A percentile compares a stretch with the other conserved stretches of the same genome.
Evolutionary conservation across 2,797 vertebrate genomes (phyloP).

Genomic region (Danio choprae): DNA sequence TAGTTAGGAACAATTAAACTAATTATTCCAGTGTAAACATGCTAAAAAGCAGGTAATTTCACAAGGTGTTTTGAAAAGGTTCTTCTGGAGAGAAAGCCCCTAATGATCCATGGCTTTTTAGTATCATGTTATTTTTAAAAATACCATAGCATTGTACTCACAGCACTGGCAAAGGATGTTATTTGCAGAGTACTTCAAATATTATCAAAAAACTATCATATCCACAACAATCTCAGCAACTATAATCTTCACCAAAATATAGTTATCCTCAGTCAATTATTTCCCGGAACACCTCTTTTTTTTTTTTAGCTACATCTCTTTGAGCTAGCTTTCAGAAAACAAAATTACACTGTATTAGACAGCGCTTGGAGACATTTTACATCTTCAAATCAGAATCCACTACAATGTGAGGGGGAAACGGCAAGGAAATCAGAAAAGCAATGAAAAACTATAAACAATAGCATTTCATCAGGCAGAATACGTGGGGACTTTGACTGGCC

Average conservation of each 20-base stretch:
- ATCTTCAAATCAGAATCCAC: slow-evolving; percentile 1
- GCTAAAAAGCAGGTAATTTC: no score
- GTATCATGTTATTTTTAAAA: neutral
- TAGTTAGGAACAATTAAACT: no score
- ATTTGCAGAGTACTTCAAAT: neutral
- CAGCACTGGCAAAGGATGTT: neutral
- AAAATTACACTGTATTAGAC: neutral
- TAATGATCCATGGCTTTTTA: neutral
- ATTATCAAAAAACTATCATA: neutral
- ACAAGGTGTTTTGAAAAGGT: no score
- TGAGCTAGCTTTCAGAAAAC: neutral
- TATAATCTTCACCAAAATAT: no score
- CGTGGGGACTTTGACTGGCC: slow-evolving; percentile 69
- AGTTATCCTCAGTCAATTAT: neutral
- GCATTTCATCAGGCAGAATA: slow-evolving; percentile 75
- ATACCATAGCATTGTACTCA: neutral
- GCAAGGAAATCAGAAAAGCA: slow-evolving; percentile 17
- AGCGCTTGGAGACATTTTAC: neutral
- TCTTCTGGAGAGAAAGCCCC: no score
- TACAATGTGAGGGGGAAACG: neutral
- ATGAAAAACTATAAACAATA: slow-evolving; percentile 61
- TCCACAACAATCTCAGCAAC: no score
- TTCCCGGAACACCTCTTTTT: neutral
- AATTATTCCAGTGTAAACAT: no score
- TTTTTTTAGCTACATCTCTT: neutral